These are phyloP conservation scores for Protobothrops mucrosquamatus DNA, from an alignment of 2,113 vertebrate genomes.

Conservation along the genomic window DNA sequence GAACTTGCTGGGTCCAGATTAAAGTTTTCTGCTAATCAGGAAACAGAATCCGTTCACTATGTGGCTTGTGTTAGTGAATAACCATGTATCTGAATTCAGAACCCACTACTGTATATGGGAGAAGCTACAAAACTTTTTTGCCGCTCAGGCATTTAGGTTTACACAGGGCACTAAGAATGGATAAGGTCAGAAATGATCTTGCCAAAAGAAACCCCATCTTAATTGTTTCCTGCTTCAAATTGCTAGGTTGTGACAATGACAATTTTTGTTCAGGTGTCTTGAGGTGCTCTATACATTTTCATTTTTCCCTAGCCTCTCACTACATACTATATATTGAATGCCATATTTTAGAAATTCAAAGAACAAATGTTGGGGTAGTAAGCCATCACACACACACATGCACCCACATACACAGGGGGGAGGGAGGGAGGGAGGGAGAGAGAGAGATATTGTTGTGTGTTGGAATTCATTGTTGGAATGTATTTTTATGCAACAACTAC, in stretches of 20 bases:
- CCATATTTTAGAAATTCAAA: background rate
- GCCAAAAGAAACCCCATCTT: conserved; percentile 5
- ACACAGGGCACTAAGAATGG: conserved; percentile 34
- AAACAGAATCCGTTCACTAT: conserved; percentile 58
- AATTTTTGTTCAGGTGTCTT: background rate
- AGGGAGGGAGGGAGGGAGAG: no score
- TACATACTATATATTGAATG: background rate
- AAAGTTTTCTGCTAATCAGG: conserved; percentile 49
- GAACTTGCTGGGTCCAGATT: conserved; percentile 21
- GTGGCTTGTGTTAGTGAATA: conserved; percentile 66
- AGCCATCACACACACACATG: background rate
- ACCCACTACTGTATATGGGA: conserved; percentile 49
- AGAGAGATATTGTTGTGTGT: no score
- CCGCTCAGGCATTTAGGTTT: conserved; percentile 43
- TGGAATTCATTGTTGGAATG: no score
- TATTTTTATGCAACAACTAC: no score
- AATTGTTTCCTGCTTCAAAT: conserved; percentile 38
- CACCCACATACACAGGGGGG: no score
- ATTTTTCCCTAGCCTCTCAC: background rate
- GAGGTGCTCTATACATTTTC: background rate
- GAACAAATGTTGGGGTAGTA: background rate
- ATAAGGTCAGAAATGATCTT: conserved; percentile 15
- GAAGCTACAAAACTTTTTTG: conserved; percentile 38
- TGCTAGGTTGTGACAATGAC: background rate
- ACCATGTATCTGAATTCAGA: conserved; percentile 59